phyloP scores from a whole-genome alignment of 2,113 vertebrate species.

The Synodontis membranacea region DNA sequence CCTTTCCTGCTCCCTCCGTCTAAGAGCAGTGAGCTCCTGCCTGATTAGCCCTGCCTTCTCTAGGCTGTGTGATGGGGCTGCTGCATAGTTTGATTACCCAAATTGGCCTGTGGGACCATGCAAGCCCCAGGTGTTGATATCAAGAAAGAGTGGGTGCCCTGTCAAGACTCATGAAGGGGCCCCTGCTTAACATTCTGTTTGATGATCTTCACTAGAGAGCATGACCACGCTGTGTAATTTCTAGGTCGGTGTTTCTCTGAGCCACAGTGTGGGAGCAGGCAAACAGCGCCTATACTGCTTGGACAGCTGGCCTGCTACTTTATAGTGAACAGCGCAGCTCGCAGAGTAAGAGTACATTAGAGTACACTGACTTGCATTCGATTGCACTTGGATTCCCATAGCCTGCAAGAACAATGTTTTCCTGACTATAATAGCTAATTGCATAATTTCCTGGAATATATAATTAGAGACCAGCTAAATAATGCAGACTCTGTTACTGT shows the following conservation, averaged over 20 bases:
- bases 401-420: neutral
- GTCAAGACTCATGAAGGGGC: constrained; percentile 55
- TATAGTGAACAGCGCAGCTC: constrained; percentile 31
- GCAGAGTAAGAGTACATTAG: constrained; percentile 1
- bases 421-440: constrained; percentile 4
- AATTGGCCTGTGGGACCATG: constrained; percentile 74
- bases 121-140: constrained; percentile 60
- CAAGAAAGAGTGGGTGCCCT: constrained; percentile 78
- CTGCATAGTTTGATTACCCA: constrained; percentile 85
- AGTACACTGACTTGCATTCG: constrained; percentile 5
- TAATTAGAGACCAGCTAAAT: constrained; percentile 20
- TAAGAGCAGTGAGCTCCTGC: constrained; percentile 69
- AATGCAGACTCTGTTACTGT: neutral
- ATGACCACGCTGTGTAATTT: constrained; percentile 66
- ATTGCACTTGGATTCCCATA: neutral
- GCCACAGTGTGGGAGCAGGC: constrained; percentile 74
- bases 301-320: constrained; percentile 79
- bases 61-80: constrained; percentile 80
- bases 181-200: constrained; percentile 77
- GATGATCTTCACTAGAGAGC: constrained; percentile 77
- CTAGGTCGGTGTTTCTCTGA: constrained; percentile 60
- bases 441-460: neutral
- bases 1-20: constrained; percentile 74
- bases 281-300: constrained; percentile 80
- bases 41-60: constrained; percentile 84